Base-by-base conservation (phyloP, 2,113 vertebrate genomes). In the Myotis brandtii region DNA sequence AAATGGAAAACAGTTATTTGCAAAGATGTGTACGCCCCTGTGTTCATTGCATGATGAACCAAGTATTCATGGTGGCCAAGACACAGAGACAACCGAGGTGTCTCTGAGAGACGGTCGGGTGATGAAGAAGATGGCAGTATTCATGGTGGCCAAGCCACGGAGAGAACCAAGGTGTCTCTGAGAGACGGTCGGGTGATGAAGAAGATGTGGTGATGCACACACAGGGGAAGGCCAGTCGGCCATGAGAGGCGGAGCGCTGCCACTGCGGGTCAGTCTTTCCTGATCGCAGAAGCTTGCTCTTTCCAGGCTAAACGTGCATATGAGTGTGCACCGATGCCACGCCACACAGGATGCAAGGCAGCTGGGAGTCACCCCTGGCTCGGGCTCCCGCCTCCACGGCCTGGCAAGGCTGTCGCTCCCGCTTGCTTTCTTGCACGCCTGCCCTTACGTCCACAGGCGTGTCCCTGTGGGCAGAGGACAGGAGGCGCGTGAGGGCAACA, bases 351-450 rank as follows among this genome's bases (percentile, higher is more conserved):
- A 2, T 0, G 2, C 30, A 32, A 1, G 83, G n/a, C 34, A 1
- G 48, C 54, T 30, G 4, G 40, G 52, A 64, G 32, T 4, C 18
- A 1, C 1, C 3, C 11, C 3, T 2, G 59, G 34, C 18, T 89
- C 12, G 0, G 37, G 6, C 8, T 52, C 52, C 62, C 21, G n/a
- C 5, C 2, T 1, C 2, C 27, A 0, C 3, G 27, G 2, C 5
- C 30, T 2, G 17, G 1, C 0, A 0, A 3, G n/a, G 14, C 13
- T 0, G 6, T 25, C 5, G 0, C 6, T 37, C 5, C 12, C 0
- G 27, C 43, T 43, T 43, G 43, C 17, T 32, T 34, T 7, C 37
- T 1, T 2, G 6, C 23, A 23, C 46, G 1, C 7, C 0, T 8
- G 70, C 14, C 70, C 70, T 27, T 72, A 1, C 20, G 5, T 14